Percentiles rank a stretch among this genome's conserved stretches.
Evolutionary conservation across 2,888 invertebrate genomes (phyloP).

Genomic region (Congeria kusceri): DNA sequence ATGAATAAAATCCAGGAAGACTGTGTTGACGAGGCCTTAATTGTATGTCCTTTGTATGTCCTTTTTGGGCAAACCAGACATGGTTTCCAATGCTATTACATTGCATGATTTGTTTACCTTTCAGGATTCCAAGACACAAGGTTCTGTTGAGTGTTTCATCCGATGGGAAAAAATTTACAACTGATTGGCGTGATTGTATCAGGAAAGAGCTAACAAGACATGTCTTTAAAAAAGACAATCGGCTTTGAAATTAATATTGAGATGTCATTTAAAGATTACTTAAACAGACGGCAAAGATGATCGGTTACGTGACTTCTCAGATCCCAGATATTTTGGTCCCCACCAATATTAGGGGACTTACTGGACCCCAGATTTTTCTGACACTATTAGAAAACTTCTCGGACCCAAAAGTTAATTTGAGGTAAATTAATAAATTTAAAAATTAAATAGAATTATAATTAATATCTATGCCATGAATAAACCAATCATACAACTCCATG

Average conservation of each 20-base stretch:
- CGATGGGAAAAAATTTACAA: neutral
- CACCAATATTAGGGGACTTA: too few species aligned
- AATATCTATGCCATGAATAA: too few species aligned
- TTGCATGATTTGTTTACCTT: neutral
- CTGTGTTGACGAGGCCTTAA: conserved; percentile 13
- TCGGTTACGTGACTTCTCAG: too few species aligned
- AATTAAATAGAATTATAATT: too few species aligned
- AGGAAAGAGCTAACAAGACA: neutral
- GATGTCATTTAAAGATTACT: neutral
- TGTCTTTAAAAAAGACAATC: neutral
- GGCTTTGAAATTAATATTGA: too few species aligned
- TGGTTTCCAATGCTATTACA: conserved; percentile 2
- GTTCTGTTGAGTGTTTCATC: conserved; percentile 3
- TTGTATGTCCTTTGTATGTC: conserved; percentile 27
- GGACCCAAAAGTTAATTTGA: too few species aligned
- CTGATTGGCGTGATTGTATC: conserved; percentile 3
- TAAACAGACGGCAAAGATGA: neutral
- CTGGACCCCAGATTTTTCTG: too few species aligned
- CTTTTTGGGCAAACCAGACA: conserved; percentile 27
- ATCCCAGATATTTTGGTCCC: too few species aligned
- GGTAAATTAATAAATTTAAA: too few species aligned
- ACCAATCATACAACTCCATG: too few species aligned
- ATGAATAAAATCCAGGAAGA: conserved; percentile 19
- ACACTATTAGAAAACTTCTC: too few species aligned
- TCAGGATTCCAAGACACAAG: conserved; percentile 14